Evolutionary conservation across 2,797 vertebrate genomes (phyloP), one percentile per base, ranked within the genome.

Genomic region (Catostomus latipinnis): DNA sequence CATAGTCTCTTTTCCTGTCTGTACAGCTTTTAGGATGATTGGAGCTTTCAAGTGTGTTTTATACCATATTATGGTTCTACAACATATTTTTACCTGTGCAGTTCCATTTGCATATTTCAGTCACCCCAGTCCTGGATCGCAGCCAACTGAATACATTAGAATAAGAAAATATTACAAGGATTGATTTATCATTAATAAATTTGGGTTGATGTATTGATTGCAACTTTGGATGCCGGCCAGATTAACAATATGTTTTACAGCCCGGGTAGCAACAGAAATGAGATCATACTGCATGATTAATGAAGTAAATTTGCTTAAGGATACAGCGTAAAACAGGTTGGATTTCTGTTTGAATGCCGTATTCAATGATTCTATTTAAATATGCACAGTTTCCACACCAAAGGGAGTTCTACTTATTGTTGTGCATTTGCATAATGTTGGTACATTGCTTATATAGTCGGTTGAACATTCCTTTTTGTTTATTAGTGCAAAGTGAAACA

Each of bases 121-220:
- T 74, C 87, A 86, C 46, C 75, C 80, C n/a, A 77, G 1, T 72
- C 50, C 82, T 92, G 91, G 89, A 91, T 82, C 71, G 43, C 34
- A 87, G 91, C 93, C 90, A 88, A 83, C 49, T 16, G 86, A 93
- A 94, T 93, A 88, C 89, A 93, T 95, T 93, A 93, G 89, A 92
- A 92, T 89, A 84, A 89, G 88, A 90, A 94, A 93, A 91, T 93
- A 94, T 95, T 91, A 93, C 91, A 93, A 93, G 86, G 95, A 96
- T 96, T 91, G 96, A 96, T 96, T 96, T 91, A 93, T 93, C 93
- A 92, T 95, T 96, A 93, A 91, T 94, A 95, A 95, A 92, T 90
- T 83, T 78, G 79, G 92, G 92, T 89, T 93, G 93, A 93, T 91
- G 86, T 93, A 94, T 93, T 91, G 94, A 95, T 94, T 92, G 92